Evolutionary conservation across 2,113 vertebrate genomes (phyloP), one percentile per base, ranked within the genome.

Genomic region (Hyperoodon ampullatus): DNA sequence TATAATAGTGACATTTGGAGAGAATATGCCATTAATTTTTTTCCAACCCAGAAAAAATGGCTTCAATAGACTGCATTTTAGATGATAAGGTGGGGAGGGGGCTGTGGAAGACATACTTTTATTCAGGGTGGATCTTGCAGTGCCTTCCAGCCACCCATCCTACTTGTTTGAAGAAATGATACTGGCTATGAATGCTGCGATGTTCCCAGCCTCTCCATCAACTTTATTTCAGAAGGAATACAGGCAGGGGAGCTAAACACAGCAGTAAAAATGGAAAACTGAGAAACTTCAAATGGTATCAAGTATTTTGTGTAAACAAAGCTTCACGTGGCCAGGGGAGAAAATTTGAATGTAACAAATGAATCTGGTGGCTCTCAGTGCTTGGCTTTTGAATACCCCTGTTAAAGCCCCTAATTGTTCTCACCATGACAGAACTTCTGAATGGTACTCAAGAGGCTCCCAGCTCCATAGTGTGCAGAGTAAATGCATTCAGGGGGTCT

Each of bases 281-380:
- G 24, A 90, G 78, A 95, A 71, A 68, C 83, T 84, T 96, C 90
- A 35, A 94, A 96, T 65, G 63, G 28, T 81, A 90, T 80, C 95
- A 97, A 60, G 42, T 93, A 88, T 94, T 97, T 85, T 93, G 77
- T 96, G 72, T 94, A 94, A 88, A 97, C 88, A 97, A 96, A 95
- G 89, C 81, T 95, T 97, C 35, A 44, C 90, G 92, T 90, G 82
- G 81, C 94, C 93, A 96, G 68, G 77, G 77, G 88, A 96, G 96
- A 96, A 96, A 96, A 97, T 97, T 81, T 96, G 96, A 96, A 97
- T 94, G 93, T 97, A 94, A 96, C 87, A 96, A 97, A 95, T 93
- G 91, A 93, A 91, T 94, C 42, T 74, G 66, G 33, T 94, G 91
- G 39, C 68, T 96, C 60, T 58, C 81, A 55, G 93, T 83, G 88